Evolutionary conservation across 2,113 vertebrate species (phyloP), one percentile per base, ranked within the genome.

Genomic region (Lethenteron camtschaticum): DNA sequence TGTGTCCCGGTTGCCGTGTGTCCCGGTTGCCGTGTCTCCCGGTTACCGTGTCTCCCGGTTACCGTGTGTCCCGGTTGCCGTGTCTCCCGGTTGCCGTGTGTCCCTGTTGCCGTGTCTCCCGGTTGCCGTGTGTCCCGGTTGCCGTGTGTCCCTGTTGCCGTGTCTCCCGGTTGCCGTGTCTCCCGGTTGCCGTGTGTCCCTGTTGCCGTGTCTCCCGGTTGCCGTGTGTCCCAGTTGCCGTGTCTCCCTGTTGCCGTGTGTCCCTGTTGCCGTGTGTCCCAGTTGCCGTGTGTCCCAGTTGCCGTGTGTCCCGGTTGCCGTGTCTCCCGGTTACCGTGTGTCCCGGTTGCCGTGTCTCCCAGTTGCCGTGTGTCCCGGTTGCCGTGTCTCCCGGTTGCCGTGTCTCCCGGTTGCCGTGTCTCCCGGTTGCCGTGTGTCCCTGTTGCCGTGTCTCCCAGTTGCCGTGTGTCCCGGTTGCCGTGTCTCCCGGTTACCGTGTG

Each of bases 111-210:
- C 6, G 10, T 66, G 60, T 14, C 3, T 24, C 24, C 24, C 24
- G 4, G 24, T 24, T 24, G 24, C 24, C 24, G 77, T 55, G 74
- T 69, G 13, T 11, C 12, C 10, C 13, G 57, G 14, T 66, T n/a
- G 9, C 14, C 6, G 10, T 66, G 60, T 14, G 14, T 66, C 6
- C 60, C 20, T 5, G 20, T 24, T 24, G 3, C n/a, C 8, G 10
- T 66, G 63, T 9, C 2, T 9, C 8, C 9, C 24, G 10, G 41
- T 41, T 41, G 6, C 41, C 41, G 6, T 7, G 6, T 41, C 1
- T 41, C 4, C 41, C 41, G 5, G 41, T 41, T 41, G 4, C 41
- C 41, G 24, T 5, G 24, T 6, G 16, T 18, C 16, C 24, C 24
- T 1, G 24, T 41, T 41, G 20, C 20, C 20, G 20, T 20, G 20